Evolutionary conservation across 2,113 vertebrate species (phyloP).

Genomic region (Hymenochirus boettgeri): DNA sequence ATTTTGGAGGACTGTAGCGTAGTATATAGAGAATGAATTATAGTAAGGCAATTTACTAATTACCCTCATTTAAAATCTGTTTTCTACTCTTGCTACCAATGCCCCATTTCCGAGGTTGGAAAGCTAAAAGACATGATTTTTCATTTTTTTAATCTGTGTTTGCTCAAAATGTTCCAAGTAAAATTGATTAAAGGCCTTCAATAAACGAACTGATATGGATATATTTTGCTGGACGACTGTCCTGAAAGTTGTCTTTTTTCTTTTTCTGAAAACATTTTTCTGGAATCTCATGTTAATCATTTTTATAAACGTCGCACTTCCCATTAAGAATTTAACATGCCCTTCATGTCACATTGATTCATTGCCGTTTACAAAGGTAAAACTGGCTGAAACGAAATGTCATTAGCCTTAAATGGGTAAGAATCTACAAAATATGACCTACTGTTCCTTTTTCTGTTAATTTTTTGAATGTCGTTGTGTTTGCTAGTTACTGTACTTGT

Average conservation of each 20-base stretch:
- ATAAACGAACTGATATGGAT: slow-evolving; percentile 11
- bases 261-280: slow-evolving; percentile 1
- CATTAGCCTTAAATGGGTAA: too few relatives aligned
- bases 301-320: slow-evolving; percentile 10
- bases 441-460: too few relatives aligned
- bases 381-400: too few relatives aligned
- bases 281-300: slow-evolving; percentile 13
- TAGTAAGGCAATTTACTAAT: slow-evolving; percentile 26
- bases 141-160: slow-evolving; percentile 39
- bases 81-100: slow-evolving; percentile 30
- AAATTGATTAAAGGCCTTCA: slow-evolving; percentile 28
- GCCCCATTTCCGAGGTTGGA: slow-evolving; percentile 34
- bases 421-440: too few relatives aligned
- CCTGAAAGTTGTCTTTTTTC: slow-evolving; percentile 28
- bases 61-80: slow-evolving; percentile 40
- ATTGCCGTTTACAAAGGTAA: too few relatives aligned
- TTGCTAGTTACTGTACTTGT: too few relatives aligned
- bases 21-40: slow-evolving; percentile 24
- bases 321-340: neutral
- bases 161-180: slow-evolving; percentile 21
- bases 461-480: too few relatives aligned
- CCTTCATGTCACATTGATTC: slow-evolving; percentile 13
- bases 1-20: slow-evolving; percentile 15
- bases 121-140: slow-evolving; percentile 37
- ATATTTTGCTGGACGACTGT: slow-evolving; percentile 27